Evolutionary conservation across 2,888 invertebrate genomes (phyloP), one percentile per base, ranked within the genome.

Genomic region (Cremastinae sp.): DNA sequence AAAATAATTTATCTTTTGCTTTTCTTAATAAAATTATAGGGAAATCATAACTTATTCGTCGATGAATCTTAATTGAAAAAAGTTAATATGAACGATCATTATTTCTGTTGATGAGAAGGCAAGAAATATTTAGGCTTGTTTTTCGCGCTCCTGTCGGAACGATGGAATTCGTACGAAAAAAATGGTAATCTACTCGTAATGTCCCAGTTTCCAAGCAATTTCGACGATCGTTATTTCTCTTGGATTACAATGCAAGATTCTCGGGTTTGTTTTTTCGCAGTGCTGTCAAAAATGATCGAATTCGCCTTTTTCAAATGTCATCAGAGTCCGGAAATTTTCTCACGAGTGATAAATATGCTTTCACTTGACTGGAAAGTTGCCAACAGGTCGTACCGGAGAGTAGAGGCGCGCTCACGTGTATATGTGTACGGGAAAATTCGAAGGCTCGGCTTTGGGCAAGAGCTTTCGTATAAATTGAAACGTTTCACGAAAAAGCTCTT

Each of bases 391-490:
- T 49, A 64, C n/a, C 28, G 5, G 28, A 5, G 28, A 3, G n/a
- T n/a, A n/a, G n/a, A n/a, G 35, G 14, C 41, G 53, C 53, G 41
- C 10, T 22, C 45, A 53, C 45, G 18, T 14, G n/a, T 45, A 43
- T 49, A 7, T 43, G 18, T 55, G 20, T 72, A 39, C 45, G 22
- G 20, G 41, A 16, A 37, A 39, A 56, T 71, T 58, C 56, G 51
- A 68, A 62, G 41, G 62, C 22, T n/a, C n/a, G 37, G 43, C 62
- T 61, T 71, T 66, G 37, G 35, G 45, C 55, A 56, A 62, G 47
- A 39, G 49, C 55, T 71, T 71, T 75, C 51, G 28, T 62, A 62
- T 68, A 62, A 71, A 71, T 28, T 75, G 53, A 75, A 75, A 62
- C 61, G 49, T 62, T 75, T 75, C 58, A 59, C 39, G 18, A 53